Conservation (phyloP, 2,888 invertebrate genomes). For the Fabriciana adippe region DNA sequence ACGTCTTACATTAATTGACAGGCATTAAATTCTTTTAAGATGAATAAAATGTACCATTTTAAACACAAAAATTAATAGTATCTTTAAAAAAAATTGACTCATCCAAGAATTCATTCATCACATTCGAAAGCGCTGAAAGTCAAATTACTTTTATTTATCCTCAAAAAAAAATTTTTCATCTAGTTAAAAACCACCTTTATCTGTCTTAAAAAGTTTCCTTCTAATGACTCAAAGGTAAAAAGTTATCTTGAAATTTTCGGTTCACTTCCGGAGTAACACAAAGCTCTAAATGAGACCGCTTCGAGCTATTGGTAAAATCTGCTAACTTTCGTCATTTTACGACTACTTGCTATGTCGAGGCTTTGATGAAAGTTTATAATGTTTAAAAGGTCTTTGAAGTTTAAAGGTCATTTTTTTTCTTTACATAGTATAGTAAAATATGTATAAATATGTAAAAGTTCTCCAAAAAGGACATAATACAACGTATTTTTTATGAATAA, state of each 20-base stretch:
- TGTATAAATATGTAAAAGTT: background rate
- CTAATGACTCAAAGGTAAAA: conserved; percentile 20
- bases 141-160: background rate
- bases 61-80: too few species aligned
- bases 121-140: background rate
- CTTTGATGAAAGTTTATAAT: conserved; percentile 1
- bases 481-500: too few species aligned
- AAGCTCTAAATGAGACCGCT: conserved; percentile 17
- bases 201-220: conserved; percentile 6
- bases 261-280: conserved; percentile 29
- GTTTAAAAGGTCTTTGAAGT: background rate
- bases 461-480: too few species aligned
- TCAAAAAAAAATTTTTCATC: background rate
- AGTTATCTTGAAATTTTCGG: conserved; percentile 23
- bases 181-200: background rate
- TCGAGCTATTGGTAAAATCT: conserved; percentile 16
- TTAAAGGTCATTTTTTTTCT: background rate
- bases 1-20: too few species aligned
- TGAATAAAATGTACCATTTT: too few species aligned
- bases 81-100: too few species aligned
- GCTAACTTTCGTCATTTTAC: conserved; percentile 25
- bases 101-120: too few species aligned
- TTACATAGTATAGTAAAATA: background rate
- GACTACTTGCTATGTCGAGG: conserved; percentile 4
- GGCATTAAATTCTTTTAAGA: too few species aligned